Conservation (phyloP, 2,113 vertebrate genomes). For the Malurus melanocephalus region DNA sequence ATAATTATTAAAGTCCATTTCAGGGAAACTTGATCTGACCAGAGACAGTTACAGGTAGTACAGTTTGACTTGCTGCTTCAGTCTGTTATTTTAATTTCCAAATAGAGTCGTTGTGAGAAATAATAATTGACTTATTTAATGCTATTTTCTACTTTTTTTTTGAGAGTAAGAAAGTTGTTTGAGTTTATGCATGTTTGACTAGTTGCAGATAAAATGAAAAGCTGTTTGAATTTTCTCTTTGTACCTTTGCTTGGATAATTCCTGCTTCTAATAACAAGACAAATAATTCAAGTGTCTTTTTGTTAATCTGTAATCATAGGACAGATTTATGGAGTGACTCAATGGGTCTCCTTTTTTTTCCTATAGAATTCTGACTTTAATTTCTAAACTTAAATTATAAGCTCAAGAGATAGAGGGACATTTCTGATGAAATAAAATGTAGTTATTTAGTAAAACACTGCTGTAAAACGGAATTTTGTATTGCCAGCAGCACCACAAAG, state of each 20-base stretch:
- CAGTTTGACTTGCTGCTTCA: background rate
- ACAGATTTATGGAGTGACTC: background rate
- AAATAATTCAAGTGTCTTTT: background rate
- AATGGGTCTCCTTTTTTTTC: background rate
- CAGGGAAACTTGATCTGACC: background rate
- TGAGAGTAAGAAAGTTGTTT: background rate
- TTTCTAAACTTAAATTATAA: background rate
- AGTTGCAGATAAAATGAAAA: background rate
- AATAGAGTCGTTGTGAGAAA: background rate
- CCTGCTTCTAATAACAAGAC: background rate
- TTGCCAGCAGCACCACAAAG: background rate
- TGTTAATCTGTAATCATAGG: background rate
- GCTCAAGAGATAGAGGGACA: background rate
- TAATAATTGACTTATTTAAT: background rate
- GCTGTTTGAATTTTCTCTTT: background rate
- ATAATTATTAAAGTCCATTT: background rate
- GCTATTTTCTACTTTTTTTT: background rate
- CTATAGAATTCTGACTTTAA: background rate
- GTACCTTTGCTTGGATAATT: background rate
- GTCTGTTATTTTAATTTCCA: background rate
- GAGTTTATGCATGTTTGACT: background rate
- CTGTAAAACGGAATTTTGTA: background rate
- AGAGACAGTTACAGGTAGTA: background rate
- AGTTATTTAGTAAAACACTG: background rate
- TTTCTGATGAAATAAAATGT: background rate